Evolutionary conservation across 2,797 vertebrate species (phyloP), one percentile per base, ranked within the genome.

Genomic region (Sebastiscus tertius): DNA sequence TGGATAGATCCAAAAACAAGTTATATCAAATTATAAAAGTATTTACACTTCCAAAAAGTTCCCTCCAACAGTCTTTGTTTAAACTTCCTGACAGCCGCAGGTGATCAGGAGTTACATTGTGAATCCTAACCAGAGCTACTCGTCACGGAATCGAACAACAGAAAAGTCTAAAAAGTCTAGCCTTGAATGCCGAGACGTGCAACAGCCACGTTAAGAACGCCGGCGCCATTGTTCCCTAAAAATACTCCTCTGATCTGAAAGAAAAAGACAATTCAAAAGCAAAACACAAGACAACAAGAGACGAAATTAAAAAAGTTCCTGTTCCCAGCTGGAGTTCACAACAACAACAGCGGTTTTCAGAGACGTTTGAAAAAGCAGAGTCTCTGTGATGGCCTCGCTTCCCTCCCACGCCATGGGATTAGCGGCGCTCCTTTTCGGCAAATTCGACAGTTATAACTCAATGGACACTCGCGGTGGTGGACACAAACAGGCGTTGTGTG

Each of bases 371-470:
- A 10, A 72, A 72, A 79, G 60, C 59, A 64, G 60, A 22, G n/a
- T 10, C 70, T 68, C 33, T n/a, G 12, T 11, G 36, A 39, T 39
- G 2, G 60, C n/a, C 69, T 36, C 20, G 31, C 63, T 63, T 55
- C 31, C 62, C 36, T 55, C 79, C 78, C 76, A 80, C 84, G 86
- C 79, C 67, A 75, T 9, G 54, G 75, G 70, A 88, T 89, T 82
- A 83, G 63, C n/a, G 0, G 26, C 7, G 4, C 76, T 84, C 12
- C 8, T 67, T 80, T 20, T 9, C 11, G 52, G 49, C 74, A 68
- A 60, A 79, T 84, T 61, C 83, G 76, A 90, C 68, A 72, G 69
- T 81, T 80, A 39, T 59, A 81, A 81, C 81, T 76, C 77, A 80
- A 67, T 31, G 75, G 75, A 74, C 56, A 66, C 2, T 6, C 26